A percentile compares a stretch with the other conserved stretches of the same genome.
phyloP scores from a whole-genome alignment of 2,113 vertebrate genomes.

The Equus przewalskii region DNA sequence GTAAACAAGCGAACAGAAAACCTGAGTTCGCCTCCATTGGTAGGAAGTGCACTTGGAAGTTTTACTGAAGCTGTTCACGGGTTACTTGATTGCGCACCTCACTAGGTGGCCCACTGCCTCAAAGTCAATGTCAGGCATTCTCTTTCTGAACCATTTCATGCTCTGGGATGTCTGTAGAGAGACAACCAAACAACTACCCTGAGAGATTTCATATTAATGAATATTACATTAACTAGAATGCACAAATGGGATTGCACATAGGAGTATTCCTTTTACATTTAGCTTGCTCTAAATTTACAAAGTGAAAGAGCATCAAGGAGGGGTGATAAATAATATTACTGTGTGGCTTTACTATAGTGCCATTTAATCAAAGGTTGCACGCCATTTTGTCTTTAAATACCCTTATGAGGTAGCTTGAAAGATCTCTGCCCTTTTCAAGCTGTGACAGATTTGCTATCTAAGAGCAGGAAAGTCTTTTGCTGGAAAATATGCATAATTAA shows the following conservation, averaged over 20 bases:
- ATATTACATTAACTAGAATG: neutral
- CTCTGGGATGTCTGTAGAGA: neutral
- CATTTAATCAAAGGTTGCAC: conserved; percentile 57
- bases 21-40: neutral
- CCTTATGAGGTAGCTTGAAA: conserved; percentile 79
- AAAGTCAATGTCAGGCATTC: neutral
- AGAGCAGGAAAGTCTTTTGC: conserved; percentile 47
- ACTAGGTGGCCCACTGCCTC: neutral
- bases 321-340: conserved; percentile 52
- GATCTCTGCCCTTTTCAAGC: conserved; percentile 58
- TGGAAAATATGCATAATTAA: conserved; percentile 60
- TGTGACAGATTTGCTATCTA: conserved; percentile 37
- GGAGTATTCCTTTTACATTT: neutral
- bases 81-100: neutral
- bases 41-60: conserved; percentile 10
- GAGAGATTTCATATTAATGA: conserved; percentile 29
- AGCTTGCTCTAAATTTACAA: neutral
- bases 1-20: neutral
- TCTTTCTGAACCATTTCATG: neutral
- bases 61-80: conserved; percentile 22
- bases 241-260: neutral
- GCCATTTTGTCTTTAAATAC: conserved; percentile 58
- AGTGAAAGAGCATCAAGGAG: conserved; percentile 24
- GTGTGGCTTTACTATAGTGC: conserved; percentile 55
- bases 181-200: neutral